These are phyloP conservation scores for Euwallacea similis DNA, from an alignment of 1,140 invertebrate species.

Conservation along the genomic window DNA sequence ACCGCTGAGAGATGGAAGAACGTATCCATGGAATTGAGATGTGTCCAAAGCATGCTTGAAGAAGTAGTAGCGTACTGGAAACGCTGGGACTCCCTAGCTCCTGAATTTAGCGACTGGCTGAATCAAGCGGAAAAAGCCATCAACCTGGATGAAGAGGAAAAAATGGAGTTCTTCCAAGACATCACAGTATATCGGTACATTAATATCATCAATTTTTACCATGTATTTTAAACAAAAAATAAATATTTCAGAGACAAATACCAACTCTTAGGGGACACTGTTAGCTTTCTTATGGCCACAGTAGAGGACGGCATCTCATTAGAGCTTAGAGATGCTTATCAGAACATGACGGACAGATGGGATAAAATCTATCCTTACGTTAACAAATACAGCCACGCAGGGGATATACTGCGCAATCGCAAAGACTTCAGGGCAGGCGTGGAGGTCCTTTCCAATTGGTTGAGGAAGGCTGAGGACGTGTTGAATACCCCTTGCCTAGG, in stretches of 20 bases:
- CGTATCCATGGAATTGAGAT: slow-evolving; percentile 86
- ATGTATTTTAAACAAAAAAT: not conserved
- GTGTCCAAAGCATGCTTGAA: slow-evolving; percentile 85
- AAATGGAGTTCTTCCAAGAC: slow-evolving; percentile 88
- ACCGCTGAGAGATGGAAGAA: slow-evolving; percentile 86
- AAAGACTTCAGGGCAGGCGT: slow-evolving; percentile 80
- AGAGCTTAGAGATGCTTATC: slow-evolving; percentile 75
- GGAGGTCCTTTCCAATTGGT: slow-evolving; percentile 72
- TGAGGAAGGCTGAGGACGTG: slow-evolving; percentile 73
- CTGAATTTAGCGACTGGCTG: slow-evolving; percentile 81
- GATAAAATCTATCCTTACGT: slow-evolving; percentile 80
- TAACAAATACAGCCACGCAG: slow-evolving; percentile 84
- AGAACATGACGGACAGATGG: slow-evolving; percentile 74
- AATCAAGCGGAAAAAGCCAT: slow-evolving; percentile 76
- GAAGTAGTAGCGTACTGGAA: slow-evolving; percentile 88
- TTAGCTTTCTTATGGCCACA: slow-evolving; percentile 85
- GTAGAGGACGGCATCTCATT: slow-evolving; percentile 77
- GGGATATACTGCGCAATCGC: slow-evolving; percentile 79
- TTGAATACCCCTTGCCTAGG: slow-evolving; percentile 69
- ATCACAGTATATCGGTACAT: slow-evolving; percentile 71
- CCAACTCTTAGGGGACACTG: slow-evolving; percentile 78
- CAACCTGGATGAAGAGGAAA: slow-evolving; percentile 76
- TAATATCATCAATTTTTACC: not conserved
- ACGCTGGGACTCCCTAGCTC: slow-evolving; percentile 72
- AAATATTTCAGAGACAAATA: slow-evolving; percentile 72